Evolutionary conservation across 2,888 invertebrate species (phyloP).

Genomic region (Eupithecia inturbata): DNA sequence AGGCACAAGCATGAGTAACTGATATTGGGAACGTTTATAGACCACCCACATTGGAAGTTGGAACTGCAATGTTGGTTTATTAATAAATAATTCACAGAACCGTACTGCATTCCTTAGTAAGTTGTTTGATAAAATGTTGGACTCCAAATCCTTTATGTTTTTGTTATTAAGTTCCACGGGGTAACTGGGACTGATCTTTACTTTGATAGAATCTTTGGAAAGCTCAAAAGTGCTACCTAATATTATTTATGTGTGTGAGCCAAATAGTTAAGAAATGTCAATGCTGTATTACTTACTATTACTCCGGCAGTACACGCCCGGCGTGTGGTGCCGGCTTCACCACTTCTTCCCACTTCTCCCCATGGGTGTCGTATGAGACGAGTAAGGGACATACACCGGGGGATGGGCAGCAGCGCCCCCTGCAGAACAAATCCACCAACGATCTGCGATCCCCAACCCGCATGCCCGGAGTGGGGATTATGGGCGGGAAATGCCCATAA

Average conservation of each 20-base stretch:
- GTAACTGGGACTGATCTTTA: not conserved
- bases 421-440: too few species aligned
- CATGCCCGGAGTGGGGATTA: too few species aligned
- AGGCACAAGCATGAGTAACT: constrained; percentile 35
- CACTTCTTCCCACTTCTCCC: too few species aligned
- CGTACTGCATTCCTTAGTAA: constrained; percentile 33
- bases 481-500: too few species aligned
- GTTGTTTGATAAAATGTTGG: constrained; percentile 38
- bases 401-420: too few species aligned
- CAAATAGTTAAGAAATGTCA: not conserved
- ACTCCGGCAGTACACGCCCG: not conserved
- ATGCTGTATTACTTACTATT: not conserved
- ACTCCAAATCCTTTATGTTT: constrained; percentile 27
- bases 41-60: constrained; percentile 43
- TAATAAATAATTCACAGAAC: constrained; percentile 44
- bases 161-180: constrained; percentile 1
- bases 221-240: not conserved
- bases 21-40: constrained; percentile 39
- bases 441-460: too few species aligned
- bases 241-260: not conserved
- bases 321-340: too few species aligned
- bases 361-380: too few species aligned
- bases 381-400: too few species aligned
- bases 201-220: not conserved
- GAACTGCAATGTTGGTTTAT: constrained; percentile 40